Evolutionary conservation across 2,888 invertebrate genomes (phyloP).

Genomic region (Norana najaformis): DNA sequence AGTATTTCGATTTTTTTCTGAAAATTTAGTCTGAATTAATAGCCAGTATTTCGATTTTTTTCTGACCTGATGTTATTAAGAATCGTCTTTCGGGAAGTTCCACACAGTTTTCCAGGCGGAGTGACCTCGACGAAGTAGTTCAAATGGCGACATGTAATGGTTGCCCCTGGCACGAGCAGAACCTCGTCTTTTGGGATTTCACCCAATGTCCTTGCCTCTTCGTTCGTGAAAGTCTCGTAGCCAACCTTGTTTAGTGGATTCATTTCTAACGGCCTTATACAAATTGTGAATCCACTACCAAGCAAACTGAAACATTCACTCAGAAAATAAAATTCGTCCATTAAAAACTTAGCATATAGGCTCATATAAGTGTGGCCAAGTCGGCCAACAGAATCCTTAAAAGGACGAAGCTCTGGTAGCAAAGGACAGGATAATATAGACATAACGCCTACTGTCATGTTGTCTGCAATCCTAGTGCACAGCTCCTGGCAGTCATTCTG

Average conservation of each 20-base stretch:
- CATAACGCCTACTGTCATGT: too few relatives aligned
- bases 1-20: too few relatives aligned
- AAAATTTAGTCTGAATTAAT: not conserved
- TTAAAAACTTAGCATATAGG: too few relatives aligned
- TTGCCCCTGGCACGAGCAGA: not conserved
- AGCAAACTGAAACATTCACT: too few relatives aligned
- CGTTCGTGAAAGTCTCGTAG: not conserved
- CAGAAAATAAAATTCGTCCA: too few relatives aligned
- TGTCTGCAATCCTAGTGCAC: too few relatives aligned
- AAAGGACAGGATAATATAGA: too few relatives aligned
- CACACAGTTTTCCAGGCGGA: constrained; percentile 14
- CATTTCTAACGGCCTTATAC: not conserved
- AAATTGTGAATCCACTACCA: too few relatives aligned
- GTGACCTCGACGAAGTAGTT: not conserved
- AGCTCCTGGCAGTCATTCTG: too few relatives aligned
- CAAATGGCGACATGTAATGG: not conserved
- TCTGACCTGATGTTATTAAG: not conserved
- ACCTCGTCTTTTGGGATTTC: not conserved
- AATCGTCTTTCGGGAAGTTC: not conserved
- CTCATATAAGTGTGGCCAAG: too few relatives aligned
- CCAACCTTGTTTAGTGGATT: not conserved
- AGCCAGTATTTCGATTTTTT: not conserved
- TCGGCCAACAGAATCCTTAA: too few relatives aligned
- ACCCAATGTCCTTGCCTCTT: not conserved
- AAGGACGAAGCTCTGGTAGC: too few relatives aligned